These are phyloP conservation scores for Ochlodes sylvanus DNA, from an alignment of 2,888 invertebrate genomes.

Conservation along the genomic window DNA sequence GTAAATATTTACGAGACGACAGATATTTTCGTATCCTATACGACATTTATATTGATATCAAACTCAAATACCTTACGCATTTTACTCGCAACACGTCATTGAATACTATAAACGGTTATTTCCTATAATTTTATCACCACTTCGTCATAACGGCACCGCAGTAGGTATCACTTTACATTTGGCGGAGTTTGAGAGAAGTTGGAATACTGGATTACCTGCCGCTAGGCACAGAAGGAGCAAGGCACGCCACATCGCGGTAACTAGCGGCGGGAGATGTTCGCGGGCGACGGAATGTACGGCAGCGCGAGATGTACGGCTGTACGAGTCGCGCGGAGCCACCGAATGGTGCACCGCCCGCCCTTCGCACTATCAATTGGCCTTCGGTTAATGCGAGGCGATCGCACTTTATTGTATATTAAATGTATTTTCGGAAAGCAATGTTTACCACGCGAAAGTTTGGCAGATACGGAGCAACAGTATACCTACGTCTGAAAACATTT, in stretches of 20 bases:
- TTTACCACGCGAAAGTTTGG: conserved; percentile 18
- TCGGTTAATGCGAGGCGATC: conserved; percentile 59
- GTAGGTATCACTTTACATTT: neutral
- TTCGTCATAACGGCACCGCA: neutral
- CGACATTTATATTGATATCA: no score
- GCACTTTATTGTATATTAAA: conserved; percentile 41
- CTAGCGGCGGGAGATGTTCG: neutral
- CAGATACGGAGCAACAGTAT: neutral
- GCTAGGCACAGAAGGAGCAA: conserved; percentile 62
- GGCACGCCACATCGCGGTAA: conserved; percentile 55
- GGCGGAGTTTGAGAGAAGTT: neutral
- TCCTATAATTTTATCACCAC: no score
- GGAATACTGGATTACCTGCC: conserved; percentile 58
- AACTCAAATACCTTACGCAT: no score
- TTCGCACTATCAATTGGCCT: conserved; percentile 64
- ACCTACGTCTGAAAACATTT: no score
- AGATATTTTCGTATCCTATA: no score
- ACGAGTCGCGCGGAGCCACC: conserved; percentile 47
- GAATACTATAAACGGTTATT: no score
- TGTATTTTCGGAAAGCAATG: conserved; percentile 24
- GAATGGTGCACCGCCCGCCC: conserved; percentile 64
- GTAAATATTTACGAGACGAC: neutral
- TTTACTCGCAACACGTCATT: no score
- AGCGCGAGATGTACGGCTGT: conserved; percentile 30
- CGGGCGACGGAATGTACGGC: conserved; percentile 42